Percentiles rank a stretch among this genome's conserved stretches.
phyloP scores from a whole-genome alignment of 2,888 invertebrate species.

The Polyommatus icarus region DNA sequence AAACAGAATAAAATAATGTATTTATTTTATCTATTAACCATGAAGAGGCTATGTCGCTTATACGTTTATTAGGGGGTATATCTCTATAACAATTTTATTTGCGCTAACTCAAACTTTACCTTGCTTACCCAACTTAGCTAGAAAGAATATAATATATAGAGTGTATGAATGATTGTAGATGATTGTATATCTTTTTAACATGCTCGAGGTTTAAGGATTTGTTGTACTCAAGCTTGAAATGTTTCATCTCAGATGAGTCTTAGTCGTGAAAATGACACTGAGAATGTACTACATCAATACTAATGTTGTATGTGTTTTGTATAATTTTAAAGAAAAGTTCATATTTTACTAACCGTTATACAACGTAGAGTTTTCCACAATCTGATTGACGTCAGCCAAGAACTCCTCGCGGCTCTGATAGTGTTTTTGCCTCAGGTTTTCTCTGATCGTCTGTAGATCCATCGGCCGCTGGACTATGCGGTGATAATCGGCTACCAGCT shows the following conservation, averaged over 20 bases:
- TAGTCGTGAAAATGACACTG: neutral
- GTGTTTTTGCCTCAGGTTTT: constrained; percentile 91
- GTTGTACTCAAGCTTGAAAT: too few species aligned
- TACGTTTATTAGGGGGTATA: too few species aligned
- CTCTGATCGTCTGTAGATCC: constrained; percentile 97
- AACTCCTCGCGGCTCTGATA: constrained; percentile 98
- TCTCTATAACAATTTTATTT: too few species aligned
- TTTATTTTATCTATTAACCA: too few species aligned
- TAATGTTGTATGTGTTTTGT: neutral
- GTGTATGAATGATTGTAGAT: too few species aligned
- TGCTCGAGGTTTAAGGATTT: too few species aligned
- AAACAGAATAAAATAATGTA: neutral
- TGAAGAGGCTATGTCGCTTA: too few species aligned
- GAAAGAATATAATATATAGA: too few species aligned
- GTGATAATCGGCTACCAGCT: constrained; percentile 96
- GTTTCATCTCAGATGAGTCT: neutral
- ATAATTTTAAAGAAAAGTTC: too few species aligned
- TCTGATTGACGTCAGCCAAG: constrained; percentile 96
- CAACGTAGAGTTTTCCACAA: constrained; percentile 95
- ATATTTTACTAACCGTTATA: constrained; percentile 86
- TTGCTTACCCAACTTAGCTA: too few species aligned
- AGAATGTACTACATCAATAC: neutral
- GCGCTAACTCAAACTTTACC: too few species aligned
- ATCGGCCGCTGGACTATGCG: constrained; percentile 95
- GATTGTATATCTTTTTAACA: too few species aligned